A percentile compares a stretch with the other conserved stretches of the same genome.
Conservation (phyloP, 2,113 vertebrate genomes). For the Oncorhynchus keta region DNA sequence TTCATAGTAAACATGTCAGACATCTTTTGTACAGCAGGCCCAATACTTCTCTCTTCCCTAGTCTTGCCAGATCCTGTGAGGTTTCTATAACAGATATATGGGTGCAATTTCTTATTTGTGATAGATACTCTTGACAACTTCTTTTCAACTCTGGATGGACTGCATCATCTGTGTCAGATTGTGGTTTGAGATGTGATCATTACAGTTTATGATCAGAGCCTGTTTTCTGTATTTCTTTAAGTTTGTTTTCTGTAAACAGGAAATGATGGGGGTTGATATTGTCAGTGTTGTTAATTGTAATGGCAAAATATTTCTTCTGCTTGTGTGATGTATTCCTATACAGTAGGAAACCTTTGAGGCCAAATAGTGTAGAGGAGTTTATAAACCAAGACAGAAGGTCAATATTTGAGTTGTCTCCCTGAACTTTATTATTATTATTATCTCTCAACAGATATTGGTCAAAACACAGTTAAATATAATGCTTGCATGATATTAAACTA, state of each 20-base stretch:
- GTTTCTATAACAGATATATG: not conserved
- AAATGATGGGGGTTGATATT: not conserved
- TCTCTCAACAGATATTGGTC: too few species aligned
- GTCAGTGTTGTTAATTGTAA: not conserved
- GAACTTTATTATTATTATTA: too few species aligned
- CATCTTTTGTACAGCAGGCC: not conserved
- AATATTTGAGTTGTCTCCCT: not conserved
- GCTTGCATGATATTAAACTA: not conserved
- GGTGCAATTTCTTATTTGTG: not conserved
- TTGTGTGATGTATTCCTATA: not conserved
- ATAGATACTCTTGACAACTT: not conserved
- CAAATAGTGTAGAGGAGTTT: not conserved
- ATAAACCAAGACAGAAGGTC: not conserved
- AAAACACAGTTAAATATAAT: too few species aligned
- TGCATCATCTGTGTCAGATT: not conserved
- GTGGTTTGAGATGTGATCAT: not conserved
- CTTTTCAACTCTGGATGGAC: not conserved
- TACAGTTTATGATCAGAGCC: slow-evolving; percentile 5
- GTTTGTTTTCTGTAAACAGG: not conserved
- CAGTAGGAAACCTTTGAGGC: not conserved
- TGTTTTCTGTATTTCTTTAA: not conserved
- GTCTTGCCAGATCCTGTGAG: not conserved
- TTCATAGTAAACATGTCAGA: not conserved
- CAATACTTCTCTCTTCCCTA: not conserved
- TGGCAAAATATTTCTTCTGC: not conserved